Percentiles rank a stretch among this genome's conserved stretches.
phyloP scores from a whole-genome alignment of 2,113 vertebrate species.

The Ancistrus triradiatus region DNA sequence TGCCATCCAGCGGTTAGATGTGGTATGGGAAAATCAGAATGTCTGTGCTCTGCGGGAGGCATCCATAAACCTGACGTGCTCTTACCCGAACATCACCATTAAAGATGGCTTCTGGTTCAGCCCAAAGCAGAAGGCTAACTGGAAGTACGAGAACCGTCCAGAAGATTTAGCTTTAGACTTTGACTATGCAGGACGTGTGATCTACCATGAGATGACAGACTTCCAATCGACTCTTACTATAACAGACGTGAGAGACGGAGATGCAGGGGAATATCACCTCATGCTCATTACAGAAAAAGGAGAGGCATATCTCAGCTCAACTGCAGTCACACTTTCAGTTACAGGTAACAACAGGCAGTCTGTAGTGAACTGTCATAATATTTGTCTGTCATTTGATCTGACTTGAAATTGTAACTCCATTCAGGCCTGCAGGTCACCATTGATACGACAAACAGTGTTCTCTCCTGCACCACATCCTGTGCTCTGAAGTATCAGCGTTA shows the following conservation, averaged over 20 bases:
- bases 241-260: constrained; percentile 29
- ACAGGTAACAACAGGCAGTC: constrained; percentile 3
- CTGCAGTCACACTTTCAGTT: constrained; percentile 19
- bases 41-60: constrained; percentile 31
- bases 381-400: background rate
- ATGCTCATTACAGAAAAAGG: constrained; percentile 22
- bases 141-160: constrained; percentile 19
- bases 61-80: constrained; percentile 5
- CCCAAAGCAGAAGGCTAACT: constrained; percentile 26
- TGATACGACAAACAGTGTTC: background rate
- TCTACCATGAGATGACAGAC: background rate
- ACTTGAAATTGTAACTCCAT: background rate
- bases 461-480: constrained; percentile 19
- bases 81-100: background rate
- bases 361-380: background rate
- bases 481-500: background rate
- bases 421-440: constrained; percentile 4
- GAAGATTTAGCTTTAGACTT: constrained; percentile 40
- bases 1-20: background rate
- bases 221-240: constrained; percentile 4
- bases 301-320: constrained; percentile 3
- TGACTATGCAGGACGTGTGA: constrained; percentile 34
- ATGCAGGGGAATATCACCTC: constrained; percentile 38
- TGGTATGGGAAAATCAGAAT: background rate
- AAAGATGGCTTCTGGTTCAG: constrained; percentile 27